Percentiles rank a stretch among this genome's conserved stretches.
Evolutionary conservation across 2,888 invertebrate species (phyloP).

Genomic region (Chrysina gloriosa): DNA sequence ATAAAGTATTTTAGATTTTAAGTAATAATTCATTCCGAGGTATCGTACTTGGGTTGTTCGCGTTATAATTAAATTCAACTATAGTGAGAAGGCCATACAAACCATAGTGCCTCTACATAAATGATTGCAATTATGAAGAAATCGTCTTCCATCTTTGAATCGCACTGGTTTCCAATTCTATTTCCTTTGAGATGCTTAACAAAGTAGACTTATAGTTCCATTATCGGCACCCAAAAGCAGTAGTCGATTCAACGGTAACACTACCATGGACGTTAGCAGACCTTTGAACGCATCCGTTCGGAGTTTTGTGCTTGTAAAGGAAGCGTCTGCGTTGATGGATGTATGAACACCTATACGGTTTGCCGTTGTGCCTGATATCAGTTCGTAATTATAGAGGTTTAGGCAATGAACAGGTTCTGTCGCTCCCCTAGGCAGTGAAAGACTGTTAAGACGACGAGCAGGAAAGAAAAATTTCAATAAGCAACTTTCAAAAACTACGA

Average conservation of each 20-base stretch:
- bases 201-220: slow-evolving; percentile 84
- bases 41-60: not conserved
- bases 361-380: slow-evolving; percentile 92
- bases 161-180: not conserved
- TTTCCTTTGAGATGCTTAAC: slow-evolving; percentile 66
- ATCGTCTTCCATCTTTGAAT: not conserved
- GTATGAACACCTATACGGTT: slow-evolving; percentile 92
- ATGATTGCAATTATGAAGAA: not conserved
- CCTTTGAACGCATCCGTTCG: slow-evolving; percentile 92
- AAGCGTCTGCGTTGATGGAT: slow-evolving; percentile 75
- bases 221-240: slow-evolving; percentile 93
- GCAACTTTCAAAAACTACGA: not conserved
- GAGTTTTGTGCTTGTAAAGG: slow-evolving; percentile 86
- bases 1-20: slow-evolving; percentile 4
- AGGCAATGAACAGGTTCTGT: slow-evolving; percentile 94
- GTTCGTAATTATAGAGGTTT: slow-evolving; percentile 80
- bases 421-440: slow-evolving; percentile 74
- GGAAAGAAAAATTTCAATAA: slow-evolving; percentile 20
- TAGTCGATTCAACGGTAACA: slow-evolving; percentile 89
- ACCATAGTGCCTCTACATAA: not conserved
- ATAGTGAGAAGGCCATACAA: not conserved
- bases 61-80: slow-evolving; percentile 6
- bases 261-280: slow-evolving; percentile 88
- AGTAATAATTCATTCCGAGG: not conserved
- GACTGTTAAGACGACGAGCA: slow-evolving; percentile 47